Evolutionary conservation across 2,888 invertebrate species (phyloP), one percentile per base, ranked within the genome.

Genomic region (Lasioglossum oenotherae): DNA sequence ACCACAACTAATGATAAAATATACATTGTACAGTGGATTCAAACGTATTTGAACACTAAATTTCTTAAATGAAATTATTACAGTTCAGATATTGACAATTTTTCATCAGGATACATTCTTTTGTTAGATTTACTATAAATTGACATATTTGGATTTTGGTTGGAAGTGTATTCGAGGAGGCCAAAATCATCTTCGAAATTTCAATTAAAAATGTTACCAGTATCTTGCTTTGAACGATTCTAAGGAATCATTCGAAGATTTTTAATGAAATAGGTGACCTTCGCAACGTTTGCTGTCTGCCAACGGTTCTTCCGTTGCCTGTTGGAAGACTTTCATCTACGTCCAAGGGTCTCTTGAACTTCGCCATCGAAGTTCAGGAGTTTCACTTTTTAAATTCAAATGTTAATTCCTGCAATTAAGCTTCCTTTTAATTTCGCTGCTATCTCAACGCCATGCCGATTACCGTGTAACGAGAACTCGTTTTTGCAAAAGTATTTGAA

Each of bases 351-450:
- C 31, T n/a, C 35, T 27, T 23, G 35, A 57, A 27, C 41, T 82
- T 49, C 27, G 31, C 81, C n/a, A 69, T 69, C 69, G 23, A 53
- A 74, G 16, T 74, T 81, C 64, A 31, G 19, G 44, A 73, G 73
- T 81, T 57, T 57, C 23, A 46, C 49, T 60, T 82, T 74, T 81
- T n/a, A 74, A 27, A 81, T 81, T 69, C 69, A 69, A 81, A 82
- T 74, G 57, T 81, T 82, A 82, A 82, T 82, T 74, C 69, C 12
- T 12, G 73, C 46, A 57, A 74, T 82, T 81, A 69, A 74, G 69
- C 27, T 53, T 57, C 53, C 38, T 74, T 74, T 81, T 57, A 69
- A 82, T 82, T 57, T 81, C 69, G 57, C 57, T 38, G 67, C 46
- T 31, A 4, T 27, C 69, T 27, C 6, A n/a, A 6, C n/a, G 31